Conservation (phyloP, 1,140 invertebrate species). For the Hetaerina americana region DNA sequence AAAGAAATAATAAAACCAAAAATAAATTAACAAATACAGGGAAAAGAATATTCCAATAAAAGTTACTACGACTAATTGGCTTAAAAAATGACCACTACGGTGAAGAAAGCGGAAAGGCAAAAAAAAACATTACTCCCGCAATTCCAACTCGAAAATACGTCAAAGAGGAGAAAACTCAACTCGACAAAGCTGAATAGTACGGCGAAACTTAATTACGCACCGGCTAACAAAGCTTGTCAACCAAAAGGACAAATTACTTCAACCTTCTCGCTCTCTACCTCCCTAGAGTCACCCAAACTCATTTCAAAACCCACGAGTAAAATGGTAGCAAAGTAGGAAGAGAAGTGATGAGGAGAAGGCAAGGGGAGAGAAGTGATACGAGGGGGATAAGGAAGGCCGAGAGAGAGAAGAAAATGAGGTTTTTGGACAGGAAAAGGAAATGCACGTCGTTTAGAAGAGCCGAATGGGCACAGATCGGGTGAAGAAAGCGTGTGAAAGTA, state of each 20-base stretch:
- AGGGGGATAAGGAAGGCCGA: background rate
- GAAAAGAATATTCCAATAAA: no score
- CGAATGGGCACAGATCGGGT: no score
- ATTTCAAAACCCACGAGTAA: background rate
- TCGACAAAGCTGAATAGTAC: background rate
- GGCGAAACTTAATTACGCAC: background rate
- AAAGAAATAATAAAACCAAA: no score
- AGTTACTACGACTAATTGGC: background rate
- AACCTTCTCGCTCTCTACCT: no score
- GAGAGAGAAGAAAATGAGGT: background rate
- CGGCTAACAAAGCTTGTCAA: background rate
- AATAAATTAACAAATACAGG: no score
- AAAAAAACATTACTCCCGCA: background rate
- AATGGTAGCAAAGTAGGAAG: background rate
- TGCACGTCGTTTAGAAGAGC: no score
- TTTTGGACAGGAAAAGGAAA: background rate
- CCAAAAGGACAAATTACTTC: background rate
- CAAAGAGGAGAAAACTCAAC: background rate
- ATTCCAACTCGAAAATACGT: background rate
- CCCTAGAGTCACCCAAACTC: background rate
- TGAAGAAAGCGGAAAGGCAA: background rate
- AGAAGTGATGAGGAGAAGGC: no score
- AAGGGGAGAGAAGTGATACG: no score
- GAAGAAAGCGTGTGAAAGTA: no score
- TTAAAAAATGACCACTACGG: background rate